A percentile compares a stretch with the other conserved stretches of the same genome.
Evolutionary conservation across 2,113 vertebrate species (phyloP).

Genomic region (Melanerpes formicivorus): DNA sequence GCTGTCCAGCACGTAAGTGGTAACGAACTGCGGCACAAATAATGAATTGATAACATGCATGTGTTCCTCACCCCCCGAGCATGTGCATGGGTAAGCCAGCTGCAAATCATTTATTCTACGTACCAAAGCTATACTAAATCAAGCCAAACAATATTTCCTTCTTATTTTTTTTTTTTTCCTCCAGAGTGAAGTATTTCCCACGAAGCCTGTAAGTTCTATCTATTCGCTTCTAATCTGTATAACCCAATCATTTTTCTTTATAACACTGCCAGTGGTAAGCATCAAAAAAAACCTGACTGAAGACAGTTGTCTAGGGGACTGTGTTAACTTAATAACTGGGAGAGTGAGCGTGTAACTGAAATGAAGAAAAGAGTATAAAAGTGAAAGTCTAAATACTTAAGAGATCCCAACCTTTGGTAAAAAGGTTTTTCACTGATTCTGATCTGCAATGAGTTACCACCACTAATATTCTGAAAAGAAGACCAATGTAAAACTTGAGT

Average conservation of each 20-base stretch:
- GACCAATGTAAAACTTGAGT: background rate
- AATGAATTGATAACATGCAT: constrained; percentile 72
- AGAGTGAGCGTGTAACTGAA: constrained; percentile 9
- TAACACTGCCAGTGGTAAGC: background rate
- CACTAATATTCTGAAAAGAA: constrained; percentile 26
- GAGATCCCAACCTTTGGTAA: background rate
- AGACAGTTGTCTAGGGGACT: background rate
- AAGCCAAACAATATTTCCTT: constrained; percentile 62
- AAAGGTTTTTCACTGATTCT: background rate
- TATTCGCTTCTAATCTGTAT: constrained; percentile 56
- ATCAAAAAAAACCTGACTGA: constrained; percentile 20
- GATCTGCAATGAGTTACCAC: constrained; percentile 7
- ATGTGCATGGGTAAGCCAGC: constrained; percentile 55
- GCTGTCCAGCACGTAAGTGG: constrained; percentile 58
- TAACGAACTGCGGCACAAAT: constrained; percentile 50
- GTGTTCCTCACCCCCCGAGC: constrained; percentile 55
- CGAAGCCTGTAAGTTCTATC: constrained; percentile 56
- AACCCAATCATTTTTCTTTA: constrained; percentile 48
- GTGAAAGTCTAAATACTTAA: constrained; percentile 17
- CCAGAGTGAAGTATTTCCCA: constrained; percentile 68
- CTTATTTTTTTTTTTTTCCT: background rate
- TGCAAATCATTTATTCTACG: constrained; percentile 69
- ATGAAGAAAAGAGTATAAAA: constrained; percentile 15
- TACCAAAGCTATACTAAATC: constrained; percentile 64
- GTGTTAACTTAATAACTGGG: constrained; percentile 40